Percentiles rank a stretch among this genome's conserved stretches.
Evolutionary conservation across 2,888 invertebrate genomes (phyloP).

Genomic region (Nipponacmea schrenckii): DNA sequence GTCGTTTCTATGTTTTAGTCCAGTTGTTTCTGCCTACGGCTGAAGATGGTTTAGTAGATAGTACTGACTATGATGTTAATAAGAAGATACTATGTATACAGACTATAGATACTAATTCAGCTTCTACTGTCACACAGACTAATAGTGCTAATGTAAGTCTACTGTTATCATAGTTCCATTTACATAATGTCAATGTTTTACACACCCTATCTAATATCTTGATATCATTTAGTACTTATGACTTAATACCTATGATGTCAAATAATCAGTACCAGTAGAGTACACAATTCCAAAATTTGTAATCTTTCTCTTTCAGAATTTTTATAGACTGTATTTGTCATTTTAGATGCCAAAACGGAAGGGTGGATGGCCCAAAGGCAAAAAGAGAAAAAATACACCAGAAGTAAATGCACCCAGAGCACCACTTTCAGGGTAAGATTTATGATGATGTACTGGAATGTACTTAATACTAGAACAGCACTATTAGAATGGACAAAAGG

Average conservation of each 20-base stretch:
- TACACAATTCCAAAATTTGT: no score
- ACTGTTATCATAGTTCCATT: no score
- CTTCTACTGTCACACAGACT: no score
- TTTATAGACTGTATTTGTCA: background rate
- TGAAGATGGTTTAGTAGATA: slow-evolving; percentile 4
- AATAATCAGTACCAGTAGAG: no score
- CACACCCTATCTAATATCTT: no score
- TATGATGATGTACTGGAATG: no score
- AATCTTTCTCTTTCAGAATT: no score
- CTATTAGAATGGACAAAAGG: background rate
- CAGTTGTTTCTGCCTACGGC: background rate
- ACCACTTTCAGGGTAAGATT: slow-evolving; percentile 71
- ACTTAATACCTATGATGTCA: no score
- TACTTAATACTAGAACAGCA: no score
- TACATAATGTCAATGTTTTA: no score
- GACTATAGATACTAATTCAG: background rate
- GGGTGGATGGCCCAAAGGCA: slow-evolving; percentile 75
- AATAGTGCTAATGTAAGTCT: no score
- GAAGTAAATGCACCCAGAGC: slow-evolving; percentile 72
- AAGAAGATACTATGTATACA: background rate
- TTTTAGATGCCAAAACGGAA: slow-evolving; percentile 67
- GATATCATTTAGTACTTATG: no score
- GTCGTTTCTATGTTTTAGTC: background rate
- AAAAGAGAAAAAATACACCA: slow-evolving; percentile 72
- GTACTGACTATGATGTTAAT: background rate